These are phyloP conservation scores for Rhizomys pruinosus DNA, from an alignment of 2,113 vertebrate genomes.

Conservation along the genomic window DNA sequence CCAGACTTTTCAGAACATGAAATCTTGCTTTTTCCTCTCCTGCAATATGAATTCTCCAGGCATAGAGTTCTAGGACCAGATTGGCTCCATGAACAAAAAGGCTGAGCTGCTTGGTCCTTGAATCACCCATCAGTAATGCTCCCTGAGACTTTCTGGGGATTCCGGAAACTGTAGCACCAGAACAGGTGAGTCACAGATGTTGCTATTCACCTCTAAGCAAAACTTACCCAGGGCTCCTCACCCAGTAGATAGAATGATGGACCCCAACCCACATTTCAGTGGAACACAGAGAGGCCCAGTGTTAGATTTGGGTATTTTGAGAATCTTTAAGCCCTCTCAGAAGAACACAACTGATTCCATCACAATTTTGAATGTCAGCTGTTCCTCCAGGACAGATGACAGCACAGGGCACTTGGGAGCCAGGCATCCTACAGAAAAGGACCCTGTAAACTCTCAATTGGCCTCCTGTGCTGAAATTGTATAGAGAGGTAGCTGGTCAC, in stretches of 20 bases:
- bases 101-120: background rate
- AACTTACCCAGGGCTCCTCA: background rate
- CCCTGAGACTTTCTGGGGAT: background rate
- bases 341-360: slow-evolving; percentile 79
- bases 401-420: background rate
- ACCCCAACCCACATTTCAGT: background rate
- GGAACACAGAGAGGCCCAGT: background rate
- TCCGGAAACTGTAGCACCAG: background rate
- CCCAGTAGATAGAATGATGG: background rate
- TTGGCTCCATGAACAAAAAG: background rate
- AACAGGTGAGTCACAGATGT: background rate
- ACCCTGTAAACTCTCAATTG: background rate
- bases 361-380: slow-evolving; percentile 73
- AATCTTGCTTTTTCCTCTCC: background rate
- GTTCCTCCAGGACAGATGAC: slow-evolving; percentile 71
- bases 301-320: background rate
- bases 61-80: background rate
- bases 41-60: background rate
- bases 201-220: background rate
- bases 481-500: background rate
- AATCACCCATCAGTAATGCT: no score
- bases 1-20: background rate
- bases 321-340: slow-evolving; percentile 45
- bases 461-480: background rate
- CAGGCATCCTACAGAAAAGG: background rate